Conservation (phyloP, 2,797 vertebrate species). For the Urophycis tenuis region DNA sequence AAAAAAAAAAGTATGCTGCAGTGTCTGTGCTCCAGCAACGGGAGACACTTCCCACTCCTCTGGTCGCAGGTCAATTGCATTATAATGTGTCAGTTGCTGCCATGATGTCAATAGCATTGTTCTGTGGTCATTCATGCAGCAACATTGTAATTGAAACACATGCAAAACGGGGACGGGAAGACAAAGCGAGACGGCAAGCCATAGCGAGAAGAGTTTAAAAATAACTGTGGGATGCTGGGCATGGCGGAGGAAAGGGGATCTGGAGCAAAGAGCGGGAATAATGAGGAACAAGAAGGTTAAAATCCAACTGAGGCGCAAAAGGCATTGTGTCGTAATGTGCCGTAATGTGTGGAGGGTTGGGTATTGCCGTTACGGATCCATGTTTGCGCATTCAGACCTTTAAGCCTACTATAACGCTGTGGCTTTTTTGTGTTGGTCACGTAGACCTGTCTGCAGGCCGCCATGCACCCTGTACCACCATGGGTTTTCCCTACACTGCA, state of each 20-base stretch:
- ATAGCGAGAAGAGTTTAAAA: too few relatives aligned
- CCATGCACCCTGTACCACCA: not conserved
- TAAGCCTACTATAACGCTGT: not conserved
- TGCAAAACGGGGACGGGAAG: not conserved
- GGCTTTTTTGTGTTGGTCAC: not conserved
- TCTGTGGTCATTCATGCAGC: conserved; percentile 9
- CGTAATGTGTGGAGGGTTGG: not conserved
- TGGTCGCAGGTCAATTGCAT: conserved; percentile 25
- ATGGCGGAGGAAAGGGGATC: not conserved
- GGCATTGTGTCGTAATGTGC: not conserved
- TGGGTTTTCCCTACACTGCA: not conserved
- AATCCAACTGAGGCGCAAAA: not conserved
- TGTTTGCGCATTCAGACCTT: not conserved
- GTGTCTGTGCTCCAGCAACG: conserved; percentile 24
- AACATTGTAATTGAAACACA: conserved; percentile 6
- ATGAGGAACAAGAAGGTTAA: not conserved
- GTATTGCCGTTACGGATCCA: not conserved
- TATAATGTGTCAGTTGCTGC: not conserved
- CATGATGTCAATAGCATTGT: not conserved
- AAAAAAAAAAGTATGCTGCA: conserved; percentile 38
- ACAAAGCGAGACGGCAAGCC: too few relatives aligned
- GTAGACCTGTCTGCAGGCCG: not conserved
- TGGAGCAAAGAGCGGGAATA: not conserved
- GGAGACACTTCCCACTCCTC: not conserved
- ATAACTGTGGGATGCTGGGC: not conserved